A percentile compares a stretch with the other conserved stretches of the same genome.
Conservation (phyloP, 2,113 vertebrate species). For the Callocephalon fimbriatum region DNA sequence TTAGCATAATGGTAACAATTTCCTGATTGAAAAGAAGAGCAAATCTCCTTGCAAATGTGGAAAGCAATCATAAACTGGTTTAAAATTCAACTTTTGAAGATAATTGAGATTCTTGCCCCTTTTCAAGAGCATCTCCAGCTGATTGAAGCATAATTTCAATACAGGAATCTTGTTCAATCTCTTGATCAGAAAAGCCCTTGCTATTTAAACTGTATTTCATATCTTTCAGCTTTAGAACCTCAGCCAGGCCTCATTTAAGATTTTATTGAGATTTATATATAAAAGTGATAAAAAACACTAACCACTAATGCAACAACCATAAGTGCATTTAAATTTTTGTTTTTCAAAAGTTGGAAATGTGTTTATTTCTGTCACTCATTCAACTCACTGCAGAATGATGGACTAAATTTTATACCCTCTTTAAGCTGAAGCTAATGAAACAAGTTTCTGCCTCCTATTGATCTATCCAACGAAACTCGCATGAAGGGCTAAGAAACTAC, state of each 20-base stretch:
- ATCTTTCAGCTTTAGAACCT: background rate
- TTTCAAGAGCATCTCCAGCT: background rate
- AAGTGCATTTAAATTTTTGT: background rate
- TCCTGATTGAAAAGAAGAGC: background rate
- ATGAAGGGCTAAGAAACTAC: background rate
- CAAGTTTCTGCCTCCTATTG: background rate
- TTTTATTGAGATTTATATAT: background rate
- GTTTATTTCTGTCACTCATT: background rate
- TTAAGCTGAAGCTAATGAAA: background rate
- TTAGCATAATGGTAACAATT: background rate
- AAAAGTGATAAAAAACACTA: background rate
- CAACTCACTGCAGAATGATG: background rate
- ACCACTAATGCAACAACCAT: background rate
- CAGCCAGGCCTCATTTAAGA: background rate
- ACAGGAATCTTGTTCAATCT: background rate
- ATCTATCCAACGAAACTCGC: background rate
- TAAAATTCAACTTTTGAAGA: background rate
- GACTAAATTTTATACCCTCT: background rate
- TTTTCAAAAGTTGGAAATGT: background rate
- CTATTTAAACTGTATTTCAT: background rate
- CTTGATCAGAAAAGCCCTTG: background rate
- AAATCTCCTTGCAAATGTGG: background rate
- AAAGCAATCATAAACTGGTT: background rate
- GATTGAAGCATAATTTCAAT: background rate
- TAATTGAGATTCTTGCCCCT: background rate